Evolutionary conservation across 2,113 vertebrate species (phyloP).

Genomic region (Eurystomus gularis): DNA sequence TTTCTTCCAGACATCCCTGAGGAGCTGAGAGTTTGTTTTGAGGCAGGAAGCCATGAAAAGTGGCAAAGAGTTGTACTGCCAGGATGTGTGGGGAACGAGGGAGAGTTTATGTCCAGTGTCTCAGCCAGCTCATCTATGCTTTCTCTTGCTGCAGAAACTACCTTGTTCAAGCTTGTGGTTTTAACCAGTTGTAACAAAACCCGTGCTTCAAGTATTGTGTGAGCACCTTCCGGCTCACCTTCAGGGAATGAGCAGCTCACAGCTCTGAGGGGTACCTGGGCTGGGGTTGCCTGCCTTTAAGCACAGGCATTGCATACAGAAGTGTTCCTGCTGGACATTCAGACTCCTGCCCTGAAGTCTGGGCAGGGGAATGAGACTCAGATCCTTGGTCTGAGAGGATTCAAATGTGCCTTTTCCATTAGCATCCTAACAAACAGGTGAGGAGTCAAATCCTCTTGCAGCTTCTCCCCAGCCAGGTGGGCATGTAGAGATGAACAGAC

Average conservation of each 20-base stretch:
- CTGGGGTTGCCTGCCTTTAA: background rate
- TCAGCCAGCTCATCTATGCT: background rate
- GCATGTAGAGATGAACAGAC: background rate
- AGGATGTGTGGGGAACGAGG: accelerated
- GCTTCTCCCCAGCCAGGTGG: background rate
- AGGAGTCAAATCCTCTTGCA: background rate
- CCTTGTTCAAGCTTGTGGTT: background rate
- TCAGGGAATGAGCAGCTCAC: background rate
- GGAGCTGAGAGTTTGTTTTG: background rate
- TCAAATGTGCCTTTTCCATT: background rate
- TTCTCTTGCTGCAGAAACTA: background rate
- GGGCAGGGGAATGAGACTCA: background rate
- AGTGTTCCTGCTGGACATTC: background rate
- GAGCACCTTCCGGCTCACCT: background rate
- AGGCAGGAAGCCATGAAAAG: background rate
- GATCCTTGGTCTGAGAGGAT: accelerated
- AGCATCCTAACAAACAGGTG: background rate
- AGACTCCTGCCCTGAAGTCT: background rate
- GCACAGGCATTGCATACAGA: no score
- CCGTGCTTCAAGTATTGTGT: background rate
- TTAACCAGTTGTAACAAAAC: background rate
- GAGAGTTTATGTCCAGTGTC: background rate
- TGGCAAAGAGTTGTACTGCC: background rate
- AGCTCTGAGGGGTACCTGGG: background rate
- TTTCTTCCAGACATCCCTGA: background rate